These are phyloP conservation scores for Campylorhamphus procurvoides DNA, from an alignment of 2,113 vertebrate genomes.

Conservation along the genomic window DNA sequence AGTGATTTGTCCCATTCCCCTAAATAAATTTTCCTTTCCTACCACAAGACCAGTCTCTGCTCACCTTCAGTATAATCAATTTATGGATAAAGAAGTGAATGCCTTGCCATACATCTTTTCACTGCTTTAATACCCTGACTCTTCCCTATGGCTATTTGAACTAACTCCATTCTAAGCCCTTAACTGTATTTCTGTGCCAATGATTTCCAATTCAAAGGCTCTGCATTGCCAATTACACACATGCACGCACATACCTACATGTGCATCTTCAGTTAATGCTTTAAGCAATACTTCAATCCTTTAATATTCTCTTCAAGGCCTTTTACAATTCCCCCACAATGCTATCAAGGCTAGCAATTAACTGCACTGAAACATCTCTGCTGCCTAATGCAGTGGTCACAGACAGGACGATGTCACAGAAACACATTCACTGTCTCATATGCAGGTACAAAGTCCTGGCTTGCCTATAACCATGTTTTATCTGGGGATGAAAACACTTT, in stretches of 20 bases:
- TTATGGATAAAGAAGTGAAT: neutral
- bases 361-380: neutral
- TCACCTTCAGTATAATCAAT: neutral
- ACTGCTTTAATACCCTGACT: neutral
- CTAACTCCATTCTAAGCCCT: slow-evolving; percentile 4
- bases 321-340: neutral
- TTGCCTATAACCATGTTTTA: neutral
- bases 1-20: neutral
- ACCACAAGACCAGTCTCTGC: neutral
- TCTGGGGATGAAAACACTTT: neutral
- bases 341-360: neutral
- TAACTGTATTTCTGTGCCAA: neutral
- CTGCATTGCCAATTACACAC: slow-evolving; percentile 6
- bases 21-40: neutral
- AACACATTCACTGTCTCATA: neutral
- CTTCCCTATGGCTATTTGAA: neutral
- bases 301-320: neutral
- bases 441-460: accelerated
- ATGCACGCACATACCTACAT: neutral
- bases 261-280: neutral
- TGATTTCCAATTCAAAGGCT: slow-evolving; percentile 24
- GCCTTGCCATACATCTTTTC: neutral
- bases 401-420: neutral
- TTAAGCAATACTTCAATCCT: neutral
- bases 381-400: neutral